A percentile compares a stretch with the other conserved stretches of the same genome.
These are phyloP conservation scores for Choristoneura rosaceana DNA, from an alignment of 2,888 invertebrate species.

Conservation along the genomic window DNA sequence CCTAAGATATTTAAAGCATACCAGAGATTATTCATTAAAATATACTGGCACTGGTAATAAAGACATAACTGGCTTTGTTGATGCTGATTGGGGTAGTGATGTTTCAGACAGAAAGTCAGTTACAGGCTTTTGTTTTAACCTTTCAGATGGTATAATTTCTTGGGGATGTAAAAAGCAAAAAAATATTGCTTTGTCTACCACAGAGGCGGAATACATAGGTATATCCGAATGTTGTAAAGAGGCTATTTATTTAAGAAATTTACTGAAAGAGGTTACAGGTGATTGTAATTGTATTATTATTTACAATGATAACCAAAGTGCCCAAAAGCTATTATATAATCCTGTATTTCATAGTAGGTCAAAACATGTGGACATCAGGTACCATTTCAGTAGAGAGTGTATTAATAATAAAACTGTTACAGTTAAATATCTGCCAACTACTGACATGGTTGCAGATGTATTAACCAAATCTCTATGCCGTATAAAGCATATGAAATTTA, in stretches of 20 bases:
- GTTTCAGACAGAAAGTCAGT: neutral
- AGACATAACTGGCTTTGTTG: neutral
- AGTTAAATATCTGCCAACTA: neutral
- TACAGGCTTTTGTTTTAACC: neutral
- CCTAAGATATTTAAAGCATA: neutral
- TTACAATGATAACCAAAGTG: neutral
- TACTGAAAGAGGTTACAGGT: neutral
- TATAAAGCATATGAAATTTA: neutral
- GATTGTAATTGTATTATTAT: neutral
- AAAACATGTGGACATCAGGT: neutral
- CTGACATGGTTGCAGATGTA: neutral
- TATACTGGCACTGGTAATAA: neutral
- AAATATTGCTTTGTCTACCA: neutral
- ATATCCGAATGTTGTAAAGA: neutral
- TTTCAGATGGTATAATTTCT: neutral
- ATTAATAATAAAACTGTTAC: neutral
- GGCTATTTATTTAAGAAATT: neutral
- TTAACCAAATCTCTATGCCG: neutral
- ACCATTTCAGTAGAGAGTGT: neutral
- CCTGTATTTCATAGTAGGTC: neutral
- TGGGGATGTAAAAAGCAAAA: neutral
- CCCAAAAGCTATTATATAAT: neutral
- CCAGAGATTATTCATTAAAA: neutral
- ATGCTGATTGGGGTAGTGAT: neutral
- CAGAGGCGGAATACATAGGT: neutral